Percentiles rank a stretch among this genome's conserved stretches.
Evolutionary conservation across 2,113 vertebrate genomes (phyloP).

Genomic region (Lophura nycthemera): DNA sequence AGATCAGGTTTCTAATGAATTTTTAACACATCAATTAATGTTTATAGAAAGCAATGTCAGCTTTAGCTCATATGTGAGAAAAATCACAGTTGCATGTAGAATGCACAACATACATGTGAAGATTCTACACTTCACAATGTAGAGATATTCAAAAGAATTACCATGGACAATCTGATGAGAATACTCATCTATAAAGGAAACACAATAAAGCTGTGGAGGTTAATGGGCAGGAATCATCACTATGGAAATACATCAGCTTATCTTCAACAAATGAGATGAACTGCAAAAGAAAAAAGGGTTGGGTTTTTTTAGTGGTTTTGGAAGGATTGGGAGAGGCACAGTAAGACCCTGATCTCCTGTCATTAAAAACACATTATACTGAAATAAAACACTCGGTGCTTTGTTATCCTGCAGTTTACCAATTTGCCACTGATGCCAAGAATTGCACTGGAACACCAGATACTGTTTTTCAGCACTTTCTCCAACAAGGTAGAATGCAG

Average conservation of each 20-base stretch:
- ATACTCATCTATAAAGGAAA: neutral
- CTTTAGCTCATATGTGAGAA: constrained; percentile 54
- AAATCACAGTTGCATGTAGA: constrained; percentile 67
- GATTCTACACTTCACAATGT: neutral
- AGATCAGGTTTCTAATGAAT: constrained; percentile 72
- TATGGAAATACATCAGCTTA: neutral
- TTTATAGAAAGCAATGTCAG: constrained; percentile 55
- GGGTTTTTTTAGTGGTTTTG: neutral
- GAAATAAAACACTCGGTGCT: neutral
- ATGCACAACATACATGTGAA: constrained; percentile 20
- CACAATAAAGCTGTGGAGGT: neutral
- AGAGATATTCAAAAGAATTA: neutral
- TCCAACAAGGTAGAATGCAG: fast-evolving
- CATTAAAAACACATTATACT: neutral
- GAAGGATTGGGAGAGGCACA: neutral
- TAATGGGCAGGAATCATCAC: constrained; percentile 21
- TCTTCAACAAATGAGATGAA: neutral
- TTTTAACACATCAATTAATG: constrained; percentile 63
- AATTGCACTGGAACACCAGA: neutral
- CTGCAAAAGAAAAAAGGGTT: neutral
- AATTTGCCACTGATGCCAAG: neutral
- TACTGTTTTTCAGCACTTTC: neutral
- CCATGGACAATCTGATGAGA: neutral
- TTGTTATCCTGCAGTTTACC: neutral
- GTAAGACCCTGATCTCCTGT: neutral